Percentiles rank a stretch among this genome's conserved stretches.
Evolutionary conservation across 2,888 invertebrate genomes (phyloP).

Genomic region (Cinara cedri): DNA sequence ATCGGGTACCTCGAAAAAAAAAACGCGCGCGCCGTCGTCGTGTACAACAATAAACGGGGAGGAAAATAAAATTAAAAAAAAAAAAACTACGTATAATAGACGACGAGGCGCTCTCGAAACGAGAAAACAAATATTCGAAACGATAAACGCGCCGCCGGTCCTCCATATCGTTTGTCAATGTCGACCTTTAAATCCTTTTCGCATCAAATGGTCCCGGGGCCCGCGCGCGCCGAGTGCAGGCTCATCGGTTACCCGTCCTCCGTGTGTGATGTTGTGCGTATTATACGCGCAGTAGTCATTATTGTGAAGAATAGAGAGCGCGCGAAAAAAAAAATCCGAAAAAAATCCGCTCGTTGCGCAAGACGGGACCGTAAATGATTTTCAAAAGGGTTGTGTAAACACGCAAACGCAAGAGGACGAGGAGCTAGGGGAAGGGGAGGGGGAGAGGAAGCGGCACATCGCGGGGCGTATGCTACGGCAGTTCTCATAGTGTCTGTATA

Average conservation of each 20-base stretch:
- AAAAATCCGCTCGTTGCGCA: constrained; percentile 46
- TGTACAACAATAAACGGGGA: background rate
- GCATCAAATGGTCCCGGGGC: constrained; percentile 41
- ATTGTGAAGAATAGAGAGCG: constrained; percentile 31
- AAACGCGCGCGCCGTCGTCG: background rate
- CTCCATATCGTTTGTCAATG: constrained; percentile 57
- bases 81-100: too few species aligned
- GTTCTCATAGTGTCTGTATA: constrained; percentile 50
- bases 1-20: too few species aligned
- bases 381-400: constrained; percentile 57
- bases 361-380: constrained; percentile 52
- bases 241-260: constrained; percentile 46
- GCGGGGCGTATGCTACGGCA: constrained; percentile 26
- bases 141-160: constrained; percentile 50
- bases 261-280: background rate
- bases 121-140: constrained; percentile 56
- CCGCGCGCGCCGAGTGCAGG: background rate
- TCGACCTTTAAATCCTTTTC: constrained; percentile 57
- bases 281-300: constrained; percentile 6
- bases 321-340: constrained; percentile 16
- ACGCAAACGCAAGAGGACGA: background rate
- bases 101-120: constrained; percentile 12
- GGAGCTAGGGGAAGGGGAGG: background rate
- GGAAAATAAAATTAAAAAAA: too few species aligned
- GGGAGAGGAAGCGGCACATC: constrained; percentile 24